phyloP scores from a whole-genome alignment of 2,888 invertebrate genomes.

The Lasius platythorax region DNA sequence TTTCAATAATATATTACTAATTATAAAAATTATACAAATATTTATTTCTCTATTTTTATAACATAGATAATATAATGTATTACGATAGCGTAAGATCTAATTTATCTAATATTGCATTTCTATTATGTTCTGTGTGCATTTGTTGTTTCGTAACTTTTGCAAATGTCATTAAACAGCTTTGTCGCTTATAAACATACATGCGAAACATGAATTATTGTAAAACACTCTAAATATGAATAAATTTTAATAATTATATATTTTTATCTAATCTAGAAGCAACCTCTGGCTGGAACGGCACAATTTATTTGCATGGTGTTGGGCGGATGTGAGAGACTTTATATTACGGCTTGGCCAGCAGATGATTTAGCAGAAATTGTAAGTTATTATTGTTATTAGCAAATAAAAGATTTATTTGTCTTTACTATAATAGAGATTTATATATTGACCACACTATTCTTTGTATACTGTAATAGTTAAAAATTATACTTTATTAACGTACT shows the following conservation, averaged over 20 bases:
- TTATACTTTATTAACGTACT: no score
- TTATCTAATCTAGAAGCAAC: constrained; percentile 47
- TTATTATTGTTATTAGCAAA: neutral
- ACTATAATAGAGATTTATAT: neutral
- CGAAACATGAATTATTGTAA: neutral
- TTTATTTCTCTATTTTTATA: no score
- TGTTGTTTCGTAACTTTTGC: no score
- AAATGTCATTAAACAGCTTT: no score
- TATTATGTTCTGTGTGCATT: no score
- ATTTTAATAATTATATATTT: neutral
- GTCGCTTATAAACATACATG: no score
- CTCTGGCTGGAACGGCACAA: constrained; percentile 57
- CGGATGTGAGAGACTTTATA: constrained; percentile 73
- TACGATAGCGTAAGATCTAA: no score
- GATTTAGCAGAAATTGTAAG: constrained; percentile 66
- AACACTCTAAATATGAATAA: neutral
- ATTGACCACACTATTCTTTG: neutral
- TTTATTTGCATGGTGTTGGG: constrained; percentile 74
- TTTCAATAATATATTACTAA: no score
- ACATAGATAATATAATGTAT: no score
- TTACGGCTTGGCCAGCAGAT: constrained; percentile 78
- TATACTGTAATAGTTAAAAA: neutral
- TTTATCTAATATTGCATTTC: no score
- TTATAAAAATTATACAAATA: no score
- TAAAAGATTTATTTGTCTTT: neutral